phyloP scores from a whole-genome alignment of 2,113 vertebrate species.

The Poecile atricapillus region DNA sequence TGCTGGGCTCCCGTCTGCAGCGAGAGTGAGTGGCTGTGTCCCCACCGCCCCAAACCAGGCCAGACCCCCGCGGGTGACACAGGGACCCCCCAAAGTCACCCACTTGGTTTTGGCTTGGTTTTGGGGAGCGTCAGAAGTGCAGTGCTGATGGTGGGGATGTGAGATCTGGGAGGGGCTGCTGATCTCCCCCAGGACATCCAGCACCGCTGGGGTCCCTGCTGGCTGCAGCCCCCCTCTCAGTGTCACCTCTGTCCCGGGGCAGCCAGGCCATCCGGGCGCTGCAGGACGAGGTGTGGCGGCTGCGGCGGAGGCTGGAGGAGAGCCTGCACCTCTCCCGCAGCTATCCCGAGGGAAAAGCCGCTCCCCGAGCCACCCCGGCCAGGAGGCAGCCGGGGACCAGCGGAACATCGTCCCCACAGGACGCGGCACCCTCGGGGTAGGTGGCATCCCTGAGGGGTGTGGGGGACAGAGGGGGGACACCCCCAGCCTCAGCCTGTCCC shows the following conservation, averaged over 20 bases:
- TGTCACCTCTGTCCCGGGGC: neutral
- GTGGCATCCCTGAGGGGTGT: neutral
- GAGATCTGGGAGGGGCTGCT: neutral
- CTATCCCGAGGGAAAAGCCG: neutral
- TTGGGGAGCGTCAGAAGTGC: neutral
- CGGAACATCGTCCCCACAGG: neutral
- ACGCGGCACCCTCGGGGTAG: slow-evolving; percentile 52
- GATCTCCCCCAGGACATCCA: neutral
- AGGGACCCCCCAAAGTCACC: neutral
- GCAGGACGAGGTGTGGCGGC: slow-evolving; percentile 76
- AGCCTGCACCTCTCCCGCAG: slow-evolving; percentile 41
- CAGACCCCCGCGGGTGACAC: neutral
- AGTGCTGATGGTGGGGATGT: neutral
- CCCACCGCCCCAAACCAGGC: neutral
- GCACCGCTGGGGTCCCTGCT: neutral
- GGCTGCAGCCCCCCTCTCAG: neutral
- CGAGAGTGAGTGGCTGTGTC: slow-evolving; percentile 72
- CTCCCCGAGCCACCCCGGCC: rapidly evolving
- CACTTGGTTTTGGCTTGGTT: neutral
- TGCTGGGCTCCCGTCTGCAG: slow-evolving; percentile 38
- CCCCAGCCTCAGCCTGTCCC: neutral
- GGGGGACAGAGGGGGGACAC: neutral
- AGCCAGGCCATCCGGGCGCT: slow-evolving; percentile 81
- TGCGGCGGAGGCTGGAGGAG: slow-evolving; percentile 74
- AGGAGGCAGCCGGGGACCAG: neutral